Base-by-base conservation (phyloP, 2,113 vertebrate genomes). In the Nesoenas mayeri region DNA sequence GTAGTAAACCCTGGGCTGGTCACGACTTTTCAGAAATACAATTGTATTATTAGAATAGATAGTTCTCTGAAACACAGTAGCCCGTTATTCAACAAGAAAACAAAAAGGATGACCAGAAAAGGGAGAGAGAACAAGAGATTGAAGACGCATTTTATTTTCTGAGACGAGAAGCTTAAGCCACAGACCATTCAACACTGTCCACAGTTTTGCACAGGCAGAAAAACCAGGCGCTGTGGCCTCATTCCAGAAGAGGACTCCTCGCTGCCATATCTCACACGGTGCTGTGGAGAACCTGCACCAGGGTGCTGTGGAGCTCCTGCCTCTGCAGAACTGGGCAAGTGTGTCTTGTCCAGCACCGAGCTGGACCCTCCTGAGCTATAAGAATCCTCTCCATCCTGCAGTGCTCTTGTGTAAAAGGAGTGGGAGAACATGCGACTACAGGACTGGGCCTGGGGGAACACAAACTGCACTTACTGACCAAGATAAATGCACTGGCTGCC, bases 181-280 rank as follows among this genome's bases (percentile, higher is more conserved):
- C 15, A 62, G 10, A 28, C 7, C 12, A 9, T 78, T 28, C 9
- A 42, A 16, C 9, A 8, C 16, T 54, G 48, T 6, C 9, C 34
- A 19, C 7, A 36, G 15, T 66, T 79, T 79, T 72, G 15, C 81
- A 54, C 22, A 32, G 36, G 53, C 60, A 67, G 54, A 67, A 51
- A 54, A 48, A 32, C 4, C 3, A 1, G 44, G 21, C 29, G 5
- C 31, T 40, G 11, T 9, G 29, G 15, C 18, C 15, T 56, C 47
- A 16, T 66, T 66, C 47, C 62, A 47, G 56, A 8, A 60, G 22
- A 60, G 22, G 47, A 19, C 36, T 77, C n/a, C 44, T 79, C 57
- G n/a, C 34, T 34, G 15, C 54, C 3, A 0, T 4, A 4, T 57
- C 29, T 26, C 2, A 5, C 16, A 24, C 11, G 20, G 10, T 26